Conservation (phyloP, 2,888 invertebrate genomes). For the Drosophila multiciliata region DNA sequence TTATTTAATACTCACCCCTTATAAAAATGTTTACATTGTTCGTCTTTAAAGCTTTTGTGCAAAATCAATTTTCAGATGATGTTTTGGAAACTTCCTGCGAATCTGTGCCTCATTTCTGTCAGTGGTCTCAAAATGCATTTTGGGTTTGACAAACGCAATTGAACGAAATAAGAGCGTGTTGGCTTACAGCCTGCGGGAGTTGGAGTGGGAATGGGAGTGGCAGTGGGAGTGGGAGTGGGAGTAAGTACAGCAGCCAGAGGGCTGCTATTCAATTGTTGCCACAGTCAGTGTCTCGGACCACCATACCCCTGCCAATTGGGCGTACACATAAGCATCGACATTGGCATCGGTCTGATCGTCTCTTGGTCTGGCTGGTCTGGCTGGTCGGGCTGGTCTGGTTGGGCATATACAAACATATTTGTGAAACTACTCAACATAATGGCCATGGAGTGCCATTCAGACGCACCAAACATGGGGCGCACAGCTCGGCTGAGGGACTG, state of each 20-base stretch:
- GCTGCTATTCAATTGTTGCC: conserved; percentile 55
- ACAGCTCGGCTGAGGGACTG: conserved; percentile 19
- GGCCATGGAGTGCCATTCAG: conserved; percentile 77
- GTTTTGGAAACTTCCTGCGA: conserved; percentile 20
- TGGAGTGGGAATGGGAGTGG: conserved; percentile 8
- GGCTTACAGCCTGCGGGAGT: conserved; percentile 9
- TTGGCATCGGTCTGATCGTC: conserved; percentile 3
- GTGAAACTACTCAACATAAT: conserved; percentile 78
- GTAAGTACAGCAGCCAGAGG: conserved; percentile 21
- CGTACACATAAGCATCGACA: conserved; percentile 36
- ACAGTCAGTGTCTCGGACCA: conserved; percentile 31
- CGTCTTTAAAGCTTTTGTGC: conserved; percentile 40
- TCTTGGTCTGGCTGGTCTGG: not conserved
- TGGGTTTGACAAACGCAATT: conserved; percentile 67
- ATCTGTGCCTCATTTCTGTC: conserved; percentile 28
- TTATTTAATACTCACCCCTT: conserved; percentile 8
- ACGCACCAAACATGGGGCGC: conserved; percentile 65
- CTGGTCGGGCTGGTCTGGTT: conserved; percentile 9
- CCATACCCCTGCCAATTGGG: conserved; percentile 63
- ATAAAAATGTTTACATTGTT: conserved; percentile 3
- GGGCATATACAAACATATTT: conserved; percentile 68
- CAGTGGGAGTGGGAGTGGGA: conserved; percentile 18
- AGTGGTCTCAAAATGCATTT: conserved; percentile 66
- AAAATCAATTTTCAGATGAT: conserved; percentile 41
- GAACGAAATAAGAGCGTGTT: conserved; percentile 69